Base-by-base conservation (phyloP, 2,113 vertebrate genomes). In the Albula goreensis region DNA sequence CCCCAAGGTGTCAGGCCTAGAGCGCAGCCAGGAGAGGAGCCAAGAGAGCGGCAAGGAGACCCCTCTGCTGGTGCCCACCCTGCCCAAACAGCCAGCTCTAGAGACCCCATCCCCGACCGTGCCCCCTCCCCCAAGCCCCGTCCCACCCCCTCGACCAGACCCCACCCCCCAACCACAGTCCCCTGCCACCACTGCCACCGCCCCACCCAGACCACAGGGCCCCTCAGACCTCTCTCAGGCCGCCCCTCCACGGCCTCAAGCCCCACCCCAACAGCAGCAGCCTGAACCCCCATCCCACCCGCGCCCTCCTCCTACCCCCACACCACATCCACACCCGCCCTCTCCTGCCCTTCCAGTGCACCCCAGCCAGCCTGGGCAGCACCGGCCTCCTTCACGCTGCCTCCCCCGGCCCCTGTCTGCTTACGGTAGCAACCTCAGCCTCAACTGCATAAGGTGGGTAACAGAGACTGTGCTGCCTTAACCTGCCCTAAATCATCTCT, bases 11-110 rank as follows among this genome's bases (percentile, higher is more conserved):
- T 99, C 98, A 87, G 98, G 98, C 93, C 93, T 99, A 99, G 98
- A 99, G 94, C 95, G 98, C 90, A 99, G 98, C 88, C 98, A 99
- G 94, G 98, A 99, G 95, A 97, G 96, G 93, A 99, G 97, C 94
- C 96, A 97, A 93, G 98, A 99, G 91, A 95, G 94, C 91, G 95
- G 95, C 91, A 96, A 95, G 92, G 97, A 97, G 84, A 88, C 92
- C 63, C 92, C 90, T 0, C 57, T 94, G 57, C 96, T 96, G 81
- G 95, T 95, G 87, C 89, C 96, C 1, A 93, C 90, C 90, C 92
- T 92, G 93, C 95, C 96, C 84, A 95, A 94, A 90, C 96, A 94
- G 86, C 92, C 94, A 13, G 92, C 91, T 50, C 93, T 94, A 66
- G 95, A 93, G 92, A 88, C 82, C 11, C 92, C 87, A 85, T 48